Base-by-base conservation (phyloP, 1,140 invertebrate species). In the Babylonia areolata region DNA sequence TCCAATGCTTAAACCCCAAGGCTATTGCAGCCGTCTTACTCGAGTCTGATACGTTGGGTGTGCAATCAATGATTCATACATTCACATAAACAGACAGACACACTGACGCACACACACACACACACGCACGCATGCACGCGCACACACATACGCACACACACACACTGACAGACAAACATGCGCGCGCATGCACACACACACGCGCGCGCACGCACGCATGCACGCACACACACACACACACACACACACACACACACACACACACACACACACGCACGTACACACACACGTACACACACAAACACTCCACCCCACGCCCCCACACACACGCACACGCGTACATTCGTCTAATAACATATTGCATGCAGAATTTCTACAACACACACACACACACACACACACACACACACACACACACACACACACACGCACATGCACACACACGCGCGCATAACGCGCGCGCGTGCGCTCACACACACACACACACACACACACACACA, bases 201-300 rank as follows among this genome's bases (percentile, higher is more conserved):
- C 71, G 12, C 69, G 35, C 69, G 73, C 35, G 37, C 37, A 23
- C 35, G 37, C 37, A 23, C 35, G 37, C 37, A 37, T 23, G 28
- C 37, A 37, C 37, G 28, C 35, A 37, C 35, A 40, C 35, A 77
- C 35, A 39, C 33, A 77, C 33, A 40, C 35, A 77, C 35, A 77
- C 35, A 77, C 35, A 77, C 35, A 40, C 35, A 77, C 35, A 77
- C 35, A 77, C 33, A 35, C 69, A 11, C 69, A 35, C 69, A 35
- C 69, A 35, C 37, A 40, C 15, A 20, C 73, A 40, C 73, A 40
- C 73, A 77, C 35, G 40, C 73, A 77, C 37, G 40, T 37, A 77
- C 73, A 40, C 35, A 77, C 39, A 77, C 73, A 77, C 73, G 40
- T 20, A 77, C 73, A 77, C 73, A 77, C 73, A 75, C 71, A 75